phyloP scores from a whole-genome alignment of 2,113 vertebrate species.

The Dolichotis patagonum region DNA sequence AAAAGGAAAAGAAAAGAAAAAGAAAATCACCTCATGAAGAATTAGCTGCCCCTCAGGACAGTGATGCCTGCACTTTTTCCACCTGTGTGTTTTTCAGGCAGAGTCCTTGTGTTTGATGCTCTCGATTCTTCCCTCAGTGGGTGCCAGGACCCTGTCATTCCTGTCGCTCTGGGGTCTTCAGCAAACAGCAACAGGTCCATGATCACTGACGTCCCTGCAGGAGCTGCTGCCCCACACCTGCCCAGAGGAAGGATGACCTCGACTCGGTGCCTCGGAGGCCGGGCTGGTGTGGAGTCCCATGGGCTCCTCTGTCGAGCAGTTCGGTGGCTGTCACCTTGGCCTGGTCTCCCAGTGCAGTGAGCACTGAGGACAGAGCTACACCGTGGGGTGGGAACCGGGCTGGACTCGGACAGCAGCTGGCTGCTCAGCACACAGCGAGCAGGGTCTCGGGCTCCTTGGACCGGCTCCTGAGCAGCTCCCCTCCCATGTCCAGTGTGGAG shows the following conservation, averaged over 20 bases:
- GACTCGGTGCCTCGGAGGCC: background rate
- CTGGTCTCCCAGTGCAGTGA: background rate
- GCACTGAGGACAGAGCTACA: background rate
- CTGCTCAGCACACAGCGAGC: too few relatives aligned
- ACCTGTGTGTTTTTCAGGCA: background rate
- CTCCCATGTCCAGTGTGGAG: background rate
- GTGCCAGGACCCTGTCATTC: background rate
- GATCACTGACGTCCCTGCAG: background rate
- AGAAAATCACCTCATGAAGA: rapidly evolving
- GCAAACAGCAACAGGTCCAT: background rate
- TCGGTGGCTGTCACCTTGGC: too few relatives aligned
- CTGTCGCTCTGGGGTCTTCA: background rate
- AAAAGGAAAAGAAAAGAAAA: background rate
- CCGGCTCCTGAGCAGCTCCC: background rate
- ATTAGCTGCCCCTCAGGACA: rapidly evolving
- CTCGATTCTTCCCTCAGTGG: background rate
- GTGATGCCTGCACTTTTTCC: rapidly evolving
- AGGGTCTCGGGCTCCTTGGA: background rate
- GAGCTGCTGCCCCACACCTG: background rate
- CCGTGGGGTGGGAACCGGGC: background rate
- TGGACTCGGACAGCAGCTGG: background rate
- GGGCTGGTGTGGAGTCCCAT: rapidly evolving
- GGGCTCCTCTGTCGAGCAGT: rapidly evolving
- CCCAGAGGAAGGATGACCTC: background rate
- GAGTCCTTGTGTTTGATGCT: background rate